These are phyloP conservation scores for Myopa testacea DNA, from an alignment of 2,888 invertebrate genomes.

Conservation along the genomic window DNA sequence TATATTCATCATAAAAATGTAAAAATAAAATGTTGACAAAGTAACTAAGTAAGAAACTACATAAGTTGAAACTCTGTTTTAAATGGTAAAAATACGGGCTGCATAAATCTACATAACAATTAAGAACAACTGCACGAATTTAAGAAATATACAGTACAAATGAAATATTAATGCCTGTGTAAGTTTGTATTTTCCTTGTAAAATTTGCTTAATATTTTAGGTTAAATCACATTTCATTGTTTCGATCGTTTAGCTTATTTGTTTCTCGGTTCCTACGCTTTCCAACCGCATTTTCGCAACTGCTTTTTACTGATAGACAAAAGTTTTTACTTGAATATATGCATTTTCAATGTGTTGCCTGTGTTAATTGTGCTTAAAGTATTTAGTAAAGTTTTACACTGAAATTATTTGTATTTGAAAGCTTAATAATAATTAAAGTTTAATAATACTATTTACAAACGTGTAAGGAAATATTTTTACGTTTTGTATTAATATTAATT, in stretches of 20 bases:
- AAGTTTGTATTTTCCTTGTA: slow-evolving; percentile 5
- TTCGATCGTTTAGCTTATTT: slow-evolving; percentile 47
- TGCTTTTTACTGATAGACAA: no score
- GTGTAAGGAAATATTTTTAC: slow-evolving; percentile 47
- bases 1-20: slow-evolving; percentile 34
- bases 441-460: slow-evolving; percentile 65
- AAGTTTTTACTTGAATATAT: no score
- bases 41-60: slow-evolving; percentile 29
- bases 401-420: not conserved
- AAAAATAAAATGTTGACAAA: slow-evolving; percentile 32
- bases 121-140: no score
- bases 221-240: slow-evolving; percentile 66
- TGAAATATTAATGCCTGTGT: slow-evolving; percentile 26
- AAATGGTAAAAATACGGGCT: slow-evolving; percentile 1
- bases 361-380: slow-evolving; percentile 31
- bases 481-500: slow-evolving; percentile 29
- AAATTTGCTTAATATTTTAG: slow-evolving; percentile 38
- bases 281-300: slow-evolving; percentile 38
- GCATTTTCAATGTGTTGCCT: not conserved
- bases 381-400: slow-evolving; percentile 20
- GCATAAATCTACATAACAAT: no score
- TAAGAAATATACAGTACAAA: not conserved
- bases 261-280: not conserved
- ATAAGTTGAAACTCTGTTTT: slow-evolving; percentile 17
- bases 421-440: slow-evolving; percentile 44